Base-by-base conservation (phyloP, 2,888 invertebrate genomes). In the Stenolophus ochropezus region DNA sequence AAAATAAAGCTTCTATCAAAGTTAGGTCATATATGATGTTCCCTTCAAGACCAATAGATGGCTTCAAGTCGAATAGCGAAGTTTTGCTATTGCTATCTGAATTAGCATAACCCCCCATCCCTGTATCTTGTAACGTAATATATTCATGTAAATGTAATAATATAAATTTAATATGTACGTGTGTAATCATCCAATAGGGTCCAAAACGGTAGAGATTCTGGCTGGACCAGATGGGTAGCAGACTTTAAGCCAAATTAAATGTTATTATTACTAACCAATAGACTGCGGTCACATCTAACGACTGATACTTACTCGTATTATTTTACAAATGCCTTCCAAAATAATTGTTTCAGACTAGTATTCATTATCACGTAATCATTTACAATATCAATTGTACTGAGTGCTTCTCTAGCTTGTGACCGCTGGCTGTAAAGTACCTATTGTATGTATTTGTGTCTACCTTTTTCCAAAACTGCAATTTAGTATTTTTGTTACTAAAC, bases 201-300 rank as follows among this genome's bases (percentile, higher is more conserved):
- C 80, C 80, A 80, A 80, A 73, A 73, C 21, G 49, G 58, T 65
- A 53, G 53, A 80, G 58, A 71, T 58, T 80, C 80, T 80, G 80
- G 80, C 80, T 73, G 80, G 80, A 80, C 80, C 80, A 80, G 80
- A 80, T 80, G 73, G 49, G 33, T 80, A 80, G 80, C 80, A 47
- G 58, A 56, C 21, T 53, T 56, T 42, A 56, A 73, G 61, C 53
- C 73, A 73, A 75, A 80, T 33, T 73, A 58, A 80, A 73, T 73
- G 73, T 56, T 80, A 73, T 73, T 71, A 20, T 61, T 80, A 80
- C 51, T 20, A 69, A 73, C 49, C 73, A 21, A 73, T 73, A 73
- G 23, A 73, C 23, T 49, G 47, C 73, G 49, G 73, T 49, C 73
- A 73, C 65, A 69, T 69, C 65, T 23, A 18, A 69, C 27, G 65